These are phyloP conservation scores for Ditylenchus weischeri DNA, from an alignment of 2,888 invertebrate species.

Conservation along the genomic window DNA sequence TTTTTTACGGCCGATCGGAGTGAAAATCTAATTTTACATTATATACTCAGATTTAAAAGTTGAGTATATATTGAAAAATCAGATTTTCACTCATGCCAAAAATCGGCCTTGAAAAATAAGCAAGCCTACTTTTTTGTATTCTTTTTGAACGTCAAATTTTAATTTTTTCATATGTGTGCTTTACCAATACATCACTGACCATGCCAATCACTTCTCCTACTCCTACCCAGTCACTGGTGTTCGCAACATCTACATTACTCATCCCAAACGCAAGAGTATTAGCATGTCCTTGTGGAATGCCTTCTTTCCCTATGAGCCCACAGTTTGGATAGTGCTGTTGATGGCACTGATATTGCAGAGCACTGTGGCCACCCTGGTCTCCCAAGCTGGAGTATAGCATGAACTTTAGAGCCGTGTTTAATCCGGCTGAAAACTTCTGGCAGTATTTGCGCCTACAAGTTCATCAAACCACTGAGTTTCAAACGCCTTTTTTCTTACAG, in stretches of 20 bases:
- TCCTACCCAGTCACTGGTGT: slow-evolving; percentile 20
- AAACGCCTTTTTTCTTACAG: slow-evolving; percentile 27
- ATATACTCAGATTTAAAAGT: no score
- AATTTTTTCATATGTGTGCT: slow-evolving; percentile 17
- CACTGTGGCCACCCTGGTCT: slow-evolving; percentile 29
- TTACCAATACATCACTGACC: slow-evolving; percentile 27
- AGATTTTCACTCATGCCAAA: no score
- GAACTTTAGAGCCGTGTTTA: slow-evolving; percentile 31
- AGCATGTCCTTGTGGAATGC: slow-evolving; percentile 34
- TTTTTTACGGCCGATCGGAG: no score
- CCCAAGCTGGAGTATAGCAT: slow-evolving; percentile 38
- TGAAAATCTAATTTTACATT: no score
- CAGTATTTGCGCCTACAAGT: slow-evolving; percentile 44
- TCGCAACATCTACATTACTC: slow-evolving; percentile 31
- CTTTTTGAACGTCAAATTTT: no score
- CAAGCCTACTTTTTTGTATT: no score
- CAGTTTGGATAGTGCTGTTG: slow-evolving; percentile 26
- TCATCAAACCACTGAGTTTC: slow-evolving; percentile 38
- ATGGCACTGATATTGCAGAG: slow-evolving; percentile 27
- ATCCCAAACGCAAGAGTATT: slow-evolving; percentile 24
- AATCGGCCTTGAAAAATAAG: no score
- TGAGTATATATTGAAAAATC: no score
- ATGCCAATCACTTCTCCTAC: slow-evolving; percentile 2
- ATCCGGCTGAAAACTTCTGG: slow-evolving; percentile 46
- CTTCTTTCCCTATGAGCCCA: slow-evolving; percentile 32